These are phyloP conservation scores for Lycocerus yunnanus DNA, from an alignment of 2,888 invertebrate species.

Conservation along the genomic window DNA sequence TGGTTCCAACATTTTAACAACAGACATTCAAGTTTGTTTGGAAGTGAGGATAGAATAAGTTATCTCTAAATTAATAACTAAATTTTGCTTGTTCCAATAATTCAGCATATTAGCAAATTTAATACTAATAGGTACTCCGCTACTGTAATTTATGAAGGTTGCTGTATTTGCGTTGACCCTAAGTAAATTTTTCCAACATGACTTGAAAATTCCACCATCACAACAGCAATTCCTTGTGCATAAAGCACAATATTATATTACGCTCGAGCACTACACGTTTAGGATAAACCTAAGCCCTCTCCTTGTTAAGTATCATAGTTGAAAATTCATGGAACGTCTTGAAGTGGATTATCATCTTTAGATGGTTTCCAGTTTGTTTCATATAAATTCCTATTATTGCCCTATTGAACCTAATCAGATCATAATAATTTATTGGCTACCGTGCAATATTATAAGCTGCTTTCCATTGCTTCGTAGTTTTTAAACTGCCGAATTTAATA, in stretches of 20 bases:
- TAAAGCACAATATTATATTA: neutral
- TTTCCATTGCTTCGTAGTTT: neutral
- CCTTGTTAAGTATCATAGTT: neutral
- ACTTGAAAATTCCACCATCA: neutral
- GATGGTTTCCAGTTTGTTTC: neutral
- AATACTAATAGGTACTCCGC: no score
- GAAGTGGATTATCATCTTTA: neutral
- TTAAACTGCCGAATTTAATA: no score
- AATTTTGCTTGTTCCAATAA: neutral
- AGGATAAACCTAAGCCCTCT: neutral
- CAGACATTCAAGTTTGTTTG: no score
- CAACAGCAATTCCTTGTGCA: neutral
- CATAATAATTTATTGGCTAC: neutral
- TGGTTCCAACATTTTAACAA: neutral
- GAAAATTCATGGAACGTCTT: neutral
- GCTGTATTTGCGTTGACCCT: neutral
- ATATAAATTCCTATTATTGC: neutral
- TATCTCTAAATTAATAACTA: neutral
- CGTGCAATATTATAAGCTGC: neutral
- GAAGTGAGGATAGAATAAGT: neutral
- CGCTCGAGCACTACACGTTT: neutral
- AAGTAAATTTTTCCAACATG: neutral
- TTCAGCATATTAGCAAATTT: neutral
- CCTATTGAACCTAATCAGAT: neutral
- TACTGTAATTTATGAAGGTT: neutral